Evolutionary conservation across 2,113 vertebrate genomes (phyloP), one percentile per base, ranked within the genome.

Genomic region (Cottus gobio): DNA sequence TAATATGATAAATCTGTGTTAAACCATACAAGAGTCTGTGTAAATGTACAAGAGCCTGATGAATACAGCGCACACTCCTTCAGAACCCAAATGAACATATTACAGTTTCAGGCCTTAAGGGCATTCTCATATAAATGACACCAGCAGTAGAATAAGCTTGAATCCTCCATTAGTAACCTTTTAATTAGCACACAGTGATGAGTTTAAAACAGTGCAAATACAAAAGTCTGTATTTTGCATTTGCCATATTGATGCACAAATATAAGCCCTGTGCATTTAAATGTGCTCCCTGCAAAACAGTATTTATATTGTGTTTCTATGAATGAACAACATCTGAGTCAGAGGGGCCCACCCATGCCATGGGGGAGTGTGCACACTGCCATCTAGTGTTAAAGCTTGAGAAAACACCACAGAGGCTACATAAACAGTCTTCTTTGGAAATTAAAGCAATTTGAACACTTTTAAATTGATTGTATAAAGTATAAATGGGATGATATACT

Each of bases 311-410:
- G 16, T 65, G 26, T 70, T 85, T 75, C 52, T 81, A 42, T 79
- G 82, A 80, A 78, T 69, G 54, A 79, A 77, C 31, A 78, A 54
- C n/a, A 79, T 34, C 63, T 26, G 46, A 56, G 50, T 65, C 26
- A 70, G 36, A 72, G 5, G 70, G 80, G 69, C 74, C 73, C 80
- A 82, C 87, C 88, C 89, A 83, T 66, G 20, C 26, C 60, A 48
- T 6, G 7, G 20, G 44, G 37, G 28, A 16, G 28, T 37, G 30
- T 85, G 74, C 50, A 57, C 87, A 77, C 65, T 89, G 86, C 91
- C 87, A 91, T 83, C 93, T 93, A 90, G 82, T 90, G 91, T 58
- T 42, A 3, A 20, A 39, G 3, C 5, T n/a, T 26, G 24, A 46
- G 1, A 4, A 30, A 31, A 31, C 42, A 67, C 7, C 18, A 20